phyloP scores from a whole-genome alignment of 2,797 vertebrate species.

The Manis pentadactyla region DNA sequence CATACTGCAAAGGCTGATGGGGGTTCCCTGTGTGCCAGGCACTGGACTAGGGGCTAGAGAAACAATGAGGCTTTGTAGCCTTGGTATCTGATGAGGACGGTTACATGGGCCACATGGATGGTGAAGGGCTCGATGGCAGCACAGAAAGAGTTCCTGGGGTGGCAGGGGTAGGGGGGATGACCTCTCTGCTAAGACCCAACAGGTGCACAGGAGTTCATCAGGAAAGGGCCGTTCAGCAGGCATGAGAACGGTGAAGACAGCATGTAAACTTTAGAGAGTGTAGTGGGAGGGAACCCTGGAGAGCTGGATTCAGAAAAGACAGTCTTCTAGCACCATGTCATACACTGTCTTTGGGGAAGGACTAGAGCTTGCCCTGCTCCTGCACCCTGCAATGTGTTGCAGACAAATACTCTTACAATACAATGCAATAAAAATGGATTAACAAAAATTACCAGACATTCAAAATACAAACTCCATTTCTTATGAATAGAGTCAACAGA shows the following conservation, averaged over 20 bases:
- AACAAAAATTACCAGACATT: constrained; percentile 1
- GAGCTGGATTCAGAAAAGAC: not conserved
- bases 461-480: not conserved
- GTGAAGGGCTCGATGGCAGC: not conserved
- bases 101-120: not conserved
- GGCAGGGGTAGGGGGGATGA: not conserved
- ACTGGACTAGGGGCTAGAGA: not conserved
- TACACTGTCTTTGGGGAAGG: constrained; percentile 4
- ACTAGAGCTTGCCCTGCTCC: not conserved
- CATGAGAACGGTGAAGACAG: not conserved
- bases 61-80: not conserved
- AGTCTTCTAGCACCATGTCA: not conserved
- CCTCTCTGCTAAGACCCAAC: not conserved
- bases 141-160: not conserved
- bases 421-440: constrained; percentile 44
- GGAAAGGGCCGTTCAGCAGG: not conserved
- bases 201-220: not conserved
- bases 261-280: not conserved
- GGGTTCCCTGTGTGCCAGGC: not conserved
- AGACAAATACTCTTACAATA: constrained; percentile 1
- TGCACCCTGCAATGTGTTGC: not conserved
- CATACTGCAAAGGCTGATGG: not conserved
- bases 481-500: constrained; percentile 41
- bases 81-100: not conserved
- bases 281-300: not conserved